Evolutionary conservation across 2,113 vertebrate species (phyloP).

Genomic region (Chaetodon trifascialis): DNA sequence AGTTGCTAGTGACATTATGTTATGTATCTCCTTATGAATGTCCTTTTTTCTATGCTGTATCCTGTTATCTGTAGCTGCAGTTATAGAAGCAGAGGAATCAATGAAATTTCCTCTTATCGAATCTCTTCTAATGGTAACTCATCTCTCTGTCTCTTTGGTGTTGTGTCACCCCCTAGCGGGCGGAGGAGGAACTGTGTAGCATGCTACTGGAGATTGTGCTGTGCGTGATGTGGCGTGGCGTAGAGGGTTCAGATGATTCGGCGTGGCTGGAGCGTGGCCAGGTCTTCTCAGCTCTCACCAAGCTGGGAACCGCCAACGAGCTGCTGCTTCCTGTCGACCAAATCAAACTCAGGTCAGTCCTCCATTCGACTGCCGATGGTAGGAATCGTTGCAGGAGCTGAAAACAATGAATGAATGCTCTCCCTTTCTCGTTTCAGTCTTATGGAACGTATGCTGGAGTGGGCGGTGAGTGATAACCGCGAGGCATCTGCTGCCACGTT

Average conservation of each 20-base stretch:
- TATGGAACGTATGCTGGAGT: conserved; percentile 96
- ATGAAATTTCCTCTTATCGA: not conserved
- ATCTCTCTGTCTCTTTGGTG: not conserved
- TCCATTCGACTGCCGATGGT: not conserved
- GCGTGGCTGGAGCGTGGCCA: conserved; percentile 96
- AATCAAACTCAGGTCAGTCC: conserved; percentile 91
- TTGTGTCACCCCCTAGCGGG: conserved; percentile 74
- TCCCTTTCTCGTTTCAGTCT: conserved; percentile 81
- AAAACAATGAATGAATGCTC: not conserved
- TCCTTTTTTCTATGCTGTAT: not conserved
- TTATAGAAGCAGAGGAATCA: not conserved
- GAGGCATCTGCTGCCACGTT: conserved; percentile 88
- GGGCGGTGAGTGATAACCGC: conserved; percentile 92
- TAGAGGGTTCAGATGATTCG: conserved; percentile 93
- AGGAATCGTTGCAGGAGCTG: not conserved
- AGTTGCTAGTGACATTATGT: not conserved
- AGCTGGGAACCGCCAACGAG: conserved; percentile 91
- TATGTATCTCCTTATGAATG: not conserved
- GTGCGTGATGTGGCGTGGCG: conserved; percentile 93
- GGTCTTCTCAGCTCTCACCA: conserved; percentile 95
- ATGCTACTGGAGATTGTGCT: conserved; percentile 91
- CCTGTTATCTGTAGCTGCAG: not conserved
- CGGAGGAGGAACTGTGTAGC: conserved; percentile 90
- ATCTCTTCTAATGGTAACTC: not conserved
- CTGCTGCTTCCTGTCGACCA: conserved; percentile 92